Evolutionary conservation across 2,888 invertebrate species (phyloP), one percentile per base, ranked within the genome.

Genomic region (Athrips mouffetella): DNA sequence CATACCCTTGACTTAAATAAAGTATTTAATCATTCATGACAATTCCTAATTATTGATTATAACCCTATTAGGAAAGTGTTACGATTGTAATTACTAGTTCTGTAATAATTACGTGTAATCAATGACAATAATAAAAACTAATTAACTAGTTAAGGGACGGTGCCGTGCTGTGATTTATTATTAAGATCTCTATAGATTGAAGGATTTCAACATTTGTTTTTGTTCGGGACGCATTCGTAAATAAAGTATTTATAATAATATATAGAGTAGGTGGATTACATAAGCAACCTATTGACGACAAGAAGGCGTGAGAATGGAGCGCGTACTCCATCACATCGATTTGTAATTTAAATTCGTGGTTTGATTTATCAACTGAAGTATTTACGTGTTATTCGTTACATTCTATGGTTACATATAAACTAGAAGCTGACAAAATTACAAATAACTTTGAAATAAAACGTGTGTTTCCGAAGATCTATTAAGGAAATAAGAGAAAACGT

Each of bases 1-100:
- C n/a, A 44, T 16, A 18, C 42, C 59, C 60, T 58, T 58, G 59
- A 53, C 58, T 55, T 48, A 37, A 37, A 49, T 53, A 39, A 20
- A 42, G 53, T 48, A 48, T n/a, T n/a, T n/a, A 27, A 44, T 51
- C 42, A 48, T 47, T 55, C 50, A 53, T 55, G 41, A 48, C 46
- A 51, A 53, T 49, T 23, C 35, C 35, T 50, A 47, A 33, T 51
- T 23, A 48, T 49, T 42, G 11, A 50, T 54, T 35, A 50, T 20
- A 42, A 16, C 37, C 39, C 50, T 55, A 60, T 61, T 60, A 58
- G 37, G 46, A 60, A n/a, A 54, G 61, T 51, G 60, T 59, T 55
- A 55, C 49, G 55, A 48, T 53, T 51, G 55, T 58, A 57, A 59
- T 59, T 57, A 55, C 6, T 27, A n/a, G 10, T 18, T 29, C 8